Conservation (phyloP, 1,140 invertebrate genomes). For the Chionoecetes opilio region DNA sequence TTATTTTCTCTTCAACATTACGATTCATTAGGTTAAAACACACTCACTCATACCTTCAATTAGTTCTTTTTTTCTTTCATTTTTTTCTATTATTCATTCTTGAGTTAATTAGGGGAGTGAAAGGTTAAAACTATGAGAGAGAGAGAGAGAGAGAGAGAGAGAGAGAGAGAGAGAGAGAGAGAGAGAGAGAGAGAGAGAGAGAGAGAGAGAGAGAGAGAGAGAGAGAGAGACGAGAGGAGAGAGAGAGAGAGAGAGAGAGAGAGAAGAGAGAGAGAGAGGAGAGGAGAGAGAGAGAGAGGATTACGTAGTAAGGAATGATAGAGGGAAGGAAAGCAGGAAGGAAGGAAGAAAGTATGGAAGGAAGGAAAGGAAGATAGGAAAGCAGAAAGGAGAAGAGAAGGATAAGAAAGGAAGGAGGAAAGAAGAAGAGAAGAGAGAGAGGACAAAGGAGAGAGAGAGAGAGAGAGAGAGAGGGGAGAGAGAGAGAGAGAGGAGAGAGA, state of each 20-base stretch:
- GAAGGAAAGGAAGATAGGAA: not conserved
- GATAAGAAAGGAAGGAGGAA: too few relatives aligned
- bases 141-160: constrained; percentile 50
- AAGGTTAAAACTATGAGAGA: too few relatives aligned
- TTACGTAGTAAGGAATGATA: not conserved
- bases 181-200: constrained; percentile 53
- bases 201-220: not conserved
- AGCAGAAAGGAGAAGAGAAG: not conserved
- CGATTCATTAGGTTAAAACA: too few relatives aligned
- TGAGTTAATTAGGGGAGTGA: too few relatives aligned
- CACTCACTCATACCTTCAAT: too few relatives aligned
- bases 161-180: constrained; percentile 52
- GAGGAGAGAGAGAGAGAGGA: not conserved
- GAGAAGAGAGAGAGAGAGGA: not conserved
- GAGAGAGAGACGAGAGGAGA: not conserved
- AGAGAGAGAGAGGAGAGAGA: constrained; percentile 11
- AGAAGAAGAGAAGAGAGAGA: not conserved
- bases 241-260: constrained; percentile 35
- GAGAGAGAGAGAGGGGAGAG: constrained; percentile 12
- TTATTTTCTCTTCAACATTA: too few relatives aligned
- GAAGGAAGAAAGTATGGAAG: not conserved
- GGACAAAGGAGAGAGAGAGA: not conserved
- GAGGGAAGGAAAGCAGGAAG: not conserved
- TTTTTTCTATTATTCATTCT: too few relatives aligned
- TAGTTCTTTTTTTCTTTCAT: too few relatives aligned